phyloP scores from a whole-genome alignment of 1,140 invertebrate genomes.

The Wasmannia auropunctata region DNA sequence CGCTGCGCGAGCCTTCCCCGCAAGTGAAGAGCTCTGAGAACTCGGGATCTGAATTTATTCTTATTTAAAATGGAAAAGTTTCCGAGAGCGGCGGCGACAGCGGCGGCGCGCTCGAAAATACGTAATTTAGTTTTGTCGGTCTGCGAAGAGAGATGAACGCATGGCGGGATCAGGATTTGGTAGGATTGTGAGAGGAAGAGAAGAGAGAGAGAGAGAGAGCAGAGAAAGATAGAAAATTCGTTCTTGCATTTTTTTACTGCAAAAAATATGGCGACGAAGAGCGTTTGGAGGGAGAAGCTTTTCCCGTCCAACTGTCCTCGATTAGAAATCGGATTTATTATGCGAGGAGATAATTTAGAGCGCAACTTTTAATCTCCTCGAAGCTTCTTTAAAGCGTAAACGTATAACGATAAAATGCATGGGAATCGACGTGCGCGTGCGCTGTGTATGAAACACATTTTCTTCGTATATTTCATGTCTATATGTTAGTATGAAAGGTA shows the following conservation, averaged over 20 bases:
- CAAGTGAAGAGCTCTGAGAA: constrained; percentile 25
- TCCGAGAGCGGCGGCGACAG: constrained; percentile 27
- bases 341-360: constrained; percentile 35
- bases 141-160: constrained; percentile 47
- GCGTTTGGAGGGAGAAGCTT: constrained; percentile 22
- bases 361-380: constrained; percentile 18
- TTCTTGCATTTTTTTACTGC: constrained; percentile 34
- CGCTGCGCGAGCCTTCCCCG: constrained; percentile 1
- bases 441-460: background rate
- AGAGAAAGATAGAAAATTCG: constrained; percentile 22
- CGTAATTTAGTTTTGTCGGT: constrained; percentile 78
- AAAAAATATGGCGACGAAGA: constrained; percentile 48
- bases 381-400: constrained; percentile 10
- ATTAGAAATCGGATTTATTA: constrained; percentile 55
- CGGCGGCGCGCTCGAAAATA: constrained; percentile 71
- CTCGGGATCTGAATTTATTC: constrained; percentile 79
- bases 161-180: constrained; percentile 3
- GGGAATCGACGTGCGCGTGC: background rate
- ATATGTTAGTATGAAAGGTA: background rate
- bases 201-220: background rate
- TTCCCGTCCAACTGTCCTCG: constrained; percentile 34
- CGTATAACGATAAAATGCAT: constrained; percentile 8
- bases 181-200: background rate
- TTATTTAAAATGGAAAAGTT: constrained; percentile 83
- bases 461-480: background rate